Evolutionary conservation across 2,888 invertebrate genomes (phyloP).

Genomic region (Subacronicta megacephala): DNA sequence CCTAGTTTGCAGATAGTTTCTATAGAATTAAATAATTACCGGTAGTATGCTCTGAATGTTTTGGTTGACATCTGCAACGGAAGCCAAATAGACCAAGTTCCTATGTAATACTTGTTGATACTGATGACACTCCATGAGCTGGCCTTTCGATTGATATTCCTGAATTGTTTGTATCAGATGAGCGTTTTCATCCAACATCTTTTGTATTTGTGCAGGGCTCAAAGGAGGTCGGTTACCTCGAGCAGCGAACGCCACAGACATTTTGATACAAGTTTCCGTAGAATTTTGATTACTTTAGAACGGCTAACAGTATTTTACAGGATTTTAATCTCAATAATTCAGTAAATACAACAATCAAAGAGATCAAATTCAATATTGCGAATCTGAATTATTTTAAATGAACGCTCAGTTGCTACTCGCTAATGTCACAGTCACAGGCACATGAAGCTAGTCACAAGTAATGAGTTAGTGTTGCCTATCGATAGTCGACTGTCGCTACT

Average conservation of each 20-base stretch:
- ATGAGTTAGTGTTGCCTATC: no score
- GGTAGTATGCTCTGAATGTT: conserved; percentile 97
- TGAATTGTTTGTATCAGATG: conserved; percentile 99
- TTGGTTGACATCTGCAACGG: conserved; percentile 98
- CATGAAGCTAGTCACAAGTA: no score
- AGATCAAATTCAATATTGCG: no score
- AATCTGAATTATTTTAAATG: no score
- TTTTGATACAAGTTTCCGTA: conserved; percentile 60
- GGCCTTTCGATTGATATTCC: conserved; percentile 98
- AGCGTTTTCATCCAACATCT: conserved; percentile 99
- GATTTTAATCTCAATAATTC: no score
- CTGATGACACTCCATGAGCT: conserved; percentile 97
- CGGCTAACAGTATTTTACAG: no score
- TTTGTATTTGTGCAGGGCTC: conserved; percentile 96
- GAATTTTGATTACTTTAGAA: neutral
- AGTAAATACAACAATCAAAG: no score
- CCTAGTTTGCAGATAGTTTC: no score
- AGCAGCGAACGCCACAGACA: conserved; percentile 94
- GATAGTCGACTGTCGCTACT: no score
- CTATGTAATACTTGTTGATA: conserved; percentile 98
- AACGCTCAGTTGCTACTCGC: no score
- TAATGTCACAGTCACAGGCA: no score
- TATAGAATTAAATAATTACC: conserved; percentile 88
- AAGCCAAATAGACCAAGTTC: conserved; percentile 98
- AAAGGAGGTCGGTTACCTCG: conserved; percentile 93